phyloP scores from a whole-genome alignment of 2,113 vertebrate species.

The Mystacornis crossleyi region DNA sequence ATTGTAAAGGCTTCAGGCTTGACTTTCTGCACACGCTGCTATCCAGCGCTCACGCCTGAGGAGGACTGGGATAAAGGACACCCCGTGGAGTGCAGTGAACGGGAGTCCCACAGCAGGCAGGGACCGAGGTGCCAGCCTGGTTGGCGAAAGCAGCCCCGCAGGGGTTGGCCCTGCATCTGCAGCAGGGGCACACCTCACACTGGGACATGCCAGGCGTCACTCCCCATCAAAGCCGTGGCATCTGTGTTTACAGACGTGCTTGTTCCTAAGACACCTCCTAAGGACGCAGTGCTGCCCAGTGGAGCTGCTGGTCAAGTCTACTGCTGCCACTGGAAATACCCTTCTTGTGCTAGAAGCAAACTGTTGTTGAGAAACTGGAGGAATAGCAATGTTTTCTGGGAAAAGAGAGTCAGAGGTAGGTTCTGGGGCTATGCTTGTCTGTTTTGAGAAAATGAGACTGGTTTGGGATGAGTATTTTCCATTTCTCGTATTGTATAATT shows the following conservation, averaged over 20 bases:
- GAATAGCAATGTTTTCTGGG: not conserved
- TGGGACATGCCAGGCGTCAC: fast-evolving
- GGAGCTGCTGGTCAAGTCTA: not conserved
- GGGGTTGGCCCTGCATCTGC: not conserved
- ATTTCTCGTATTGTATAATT: not conserved
- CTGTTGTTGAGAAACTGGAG: not conserved
- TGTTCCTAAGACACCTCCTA: fast-evolving
- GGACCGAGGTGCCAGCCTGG: not conserved
- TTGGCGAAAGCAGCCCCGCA: not conserved
- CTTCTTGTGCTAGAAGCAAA: not conserved
- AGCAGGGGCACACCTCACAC: not conserved
- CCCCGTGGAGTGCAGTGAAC: not conserved
- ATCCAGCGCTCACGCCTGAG: not conserved
- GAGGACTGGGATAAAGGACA: not conserved
- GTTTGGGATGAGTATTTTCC: not conserved
- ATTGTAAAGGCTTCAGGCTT: not conserved
- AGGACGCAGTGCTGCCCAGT: not conserved
- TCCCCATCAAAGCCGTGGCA: not conserved
- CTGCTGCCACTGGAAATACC: not conserved
- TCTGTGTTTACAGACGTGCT: not conserved
- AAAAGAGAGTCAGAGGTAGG: not conserved
- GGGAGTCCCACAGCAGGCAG: not conserved
- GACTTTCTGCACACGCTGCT: not conserved
- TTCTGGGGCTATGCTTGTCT: not conserved
- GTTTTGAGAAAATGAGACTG: not conserved